Evolutionary conservation across 2,888 invertebrate species (phyloP).

Genomic region (Nipponacmea schrenckii): DNA sequence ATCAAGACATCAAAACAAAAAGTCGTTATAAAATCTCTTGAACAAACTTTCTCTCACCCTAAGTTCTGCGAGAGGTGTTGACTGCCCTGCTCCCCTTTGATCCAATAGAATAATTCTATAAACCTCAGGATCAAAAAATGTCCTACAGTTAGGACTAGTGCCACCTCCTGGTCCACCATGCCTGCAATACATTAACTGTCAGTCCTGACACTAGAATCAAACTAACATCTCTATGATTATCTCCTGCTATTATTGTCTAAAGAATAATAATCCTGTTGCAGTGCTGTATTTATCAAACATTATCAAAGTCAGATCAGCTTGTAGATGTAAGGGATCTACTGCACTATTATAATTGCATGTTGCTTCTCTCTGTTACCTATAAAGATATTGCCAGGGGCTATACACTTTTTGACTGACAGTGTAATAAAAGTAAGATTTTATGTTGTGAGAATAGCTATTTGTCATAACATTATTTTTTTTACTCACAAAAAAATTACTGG

Average conservation of each 20-base stretch:
- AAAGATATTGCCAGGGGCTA: background rate
- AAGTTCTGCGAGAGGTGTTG: constrained; percentile 57
- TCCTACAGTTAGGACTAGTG: constrained; percentile 39
- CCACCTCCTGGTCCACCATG: constrained; percentile 49
- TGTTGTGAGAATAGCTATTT: too few species aligned
- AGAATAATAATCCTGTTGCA: too few species aligned
- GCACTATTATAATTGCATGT: too few species aligned
- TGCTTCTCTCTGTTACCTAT: background rate
- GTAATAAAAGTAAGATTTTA: too few species aligned
- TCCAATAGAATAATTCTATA: constrained; percentile 59
- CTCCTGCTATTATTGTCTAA: too few species aligned
- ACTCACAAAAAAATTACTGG: constrained; percentile 61
- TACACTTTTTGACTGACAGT: too few species aligned
- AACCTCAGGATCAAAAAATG: constrained; percentile 56
- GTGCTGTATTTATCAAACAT: too few species aligned
- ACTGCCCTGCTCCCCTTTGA: constrained; percentile 60
- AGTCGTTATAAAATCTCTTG: background rate
- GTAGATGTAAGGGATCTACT: too few species aligned
- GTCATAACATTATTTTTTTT: background rate
- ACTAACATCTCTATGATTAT: too few species aligned
- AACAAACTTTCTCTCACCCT: constrained; percentile 34
- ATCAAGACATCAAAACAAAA: background rate
- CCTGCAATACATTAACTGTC: constrained; percentile 19
- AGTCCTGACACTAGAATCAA: too few species aligned
- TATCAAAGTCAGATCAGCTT: too few species aligned